phyloP scores from a whole-genome alignment of 2,113 vertebrate species.

The Dromaius novaehollandiae region DNA sequence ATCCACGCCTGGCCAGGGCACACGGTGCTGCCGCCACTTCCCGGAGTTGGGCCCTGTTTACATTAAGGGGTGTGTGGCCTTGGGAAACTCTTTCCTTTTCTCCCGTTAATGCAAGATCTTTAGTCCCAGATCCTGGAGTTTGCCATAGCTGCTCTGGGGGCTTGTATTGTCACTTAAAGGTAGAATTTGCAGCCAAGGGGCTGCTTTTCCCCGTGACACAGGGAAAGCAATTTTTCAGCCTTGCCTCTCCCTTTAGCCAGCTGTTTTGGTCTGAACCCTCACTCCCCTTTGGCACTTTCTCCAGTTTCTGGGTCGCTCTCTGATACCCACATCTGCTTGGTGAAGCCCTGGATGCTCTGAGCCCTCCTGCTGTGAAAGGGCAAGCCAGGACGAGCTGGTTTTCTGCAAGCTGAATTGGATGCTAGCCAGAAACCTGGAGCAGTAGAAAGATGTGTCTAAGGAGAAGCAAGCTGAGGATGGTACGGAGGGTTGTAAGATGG shows the following conservation, averaged over 20 bases:
- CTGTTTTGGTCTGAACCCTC: background rate
- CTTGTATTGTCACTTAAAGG: background rate
- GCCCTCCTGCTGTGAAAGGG: background rate
- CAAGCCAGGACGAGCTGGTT: background rate
- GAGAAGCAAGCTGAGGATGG: background rate
- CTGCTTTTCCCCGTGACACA: background rate
- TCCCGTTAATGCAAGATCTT: background rate
- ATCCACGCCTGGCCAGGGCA: too few species aligned
- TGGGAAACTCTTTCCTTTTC: background rate
- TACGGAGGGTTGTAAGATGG: background rate
- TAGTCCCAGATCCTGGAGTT: rapidly evolving
- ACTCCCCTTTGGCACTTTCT: rapidly evolving
- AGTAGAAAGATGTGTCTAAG: background rate
- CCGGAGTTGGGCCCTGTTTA: background rate
- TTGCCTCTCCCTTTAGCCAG: background rate
- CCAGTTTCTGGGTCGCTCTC: background rate
- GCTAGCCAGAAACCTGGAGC: background rate
- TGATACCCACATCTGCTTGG: background rate
- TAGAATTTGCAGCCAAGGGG: background rate
- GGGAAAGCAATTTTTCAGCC: background rate
- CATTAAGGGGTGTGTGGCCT: background rate
- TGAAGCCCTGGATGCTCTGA: background rate
- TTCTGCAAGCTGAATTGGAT: background rate
- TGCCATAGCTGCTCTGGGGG: background rate
- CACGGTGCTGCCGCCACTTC: background rate